Percentiles rank a stretch among this genome's conserved stretches.
Conservation (phyloP, 2,888 invertebrate genomes). For the Latrodectus elegans region DNA sequence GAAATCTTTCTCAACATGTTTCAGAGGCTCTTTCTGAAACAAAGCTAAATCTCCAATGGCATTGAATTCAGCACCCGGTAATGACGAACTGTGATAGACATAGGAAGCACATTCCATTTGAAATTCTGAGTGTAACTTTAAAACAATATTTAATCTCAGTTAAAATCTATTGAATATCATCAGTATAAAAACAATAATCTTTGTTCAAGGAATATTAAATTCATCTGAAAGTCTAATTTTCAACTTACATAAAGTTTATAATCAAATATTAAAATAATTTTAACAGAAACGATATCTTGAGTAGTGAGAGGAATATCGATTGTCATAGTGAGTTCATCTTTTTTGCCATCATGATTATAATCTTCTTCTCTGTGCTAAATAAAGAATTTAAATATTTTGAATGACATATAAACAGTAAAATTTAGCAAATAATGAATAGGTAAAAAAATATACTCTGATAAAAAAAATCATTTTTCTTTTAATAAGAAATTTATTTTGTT, state of each 20-base stretch:
- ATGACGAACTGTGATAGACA: conserved; percentile 74
- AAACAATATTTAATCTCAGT: conserved; percentile 39
- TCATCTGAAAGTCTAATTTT: conserved; percentile 3
- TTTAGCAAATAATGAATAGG: not conserved
- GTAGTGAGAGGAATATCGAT: conserved; percentile 78
- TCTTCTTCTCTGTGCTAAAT: conserved; percentile 82
- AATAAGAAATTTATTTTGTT: not conserved
- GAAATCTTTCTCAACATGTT: conserved; percentile 76
- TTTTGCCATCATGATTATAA: conserved; percentile 80
- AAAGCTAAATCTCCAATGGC: conserved; percentile 76
- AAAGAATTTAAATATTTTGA: conserved; percentile 17
- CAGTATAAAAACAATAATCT: not conserved
- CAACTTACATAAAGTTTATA: conserved; percentile 80
- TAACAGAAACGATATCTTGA: conserved; percentile 78
- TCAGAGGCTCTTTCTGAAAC: conserved; percentile 76
- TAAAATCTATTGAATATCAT: conserved; percentile 7
- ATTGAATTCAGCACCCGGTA: conserved; percentile 75
- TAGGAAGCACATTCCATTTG: conserved; percentile 77
- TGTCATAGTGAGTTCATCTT: conserved; percentile 80
- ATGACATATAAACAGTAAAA: not conserved
- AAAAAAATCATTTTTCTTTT: not conserved
- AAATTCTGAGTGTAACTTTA: conserved; percentile 75
- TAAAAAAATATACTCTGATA: not conserved
- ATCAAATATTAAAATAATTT: conserved; percentile 80
- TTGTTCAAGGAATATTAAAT: not conserved